These are phyloP conservation scores for Drosophila nigrodunni DNA, from an alignment of 1,140 invertebrate genomes.

Conservation along the genomic window DNA sequence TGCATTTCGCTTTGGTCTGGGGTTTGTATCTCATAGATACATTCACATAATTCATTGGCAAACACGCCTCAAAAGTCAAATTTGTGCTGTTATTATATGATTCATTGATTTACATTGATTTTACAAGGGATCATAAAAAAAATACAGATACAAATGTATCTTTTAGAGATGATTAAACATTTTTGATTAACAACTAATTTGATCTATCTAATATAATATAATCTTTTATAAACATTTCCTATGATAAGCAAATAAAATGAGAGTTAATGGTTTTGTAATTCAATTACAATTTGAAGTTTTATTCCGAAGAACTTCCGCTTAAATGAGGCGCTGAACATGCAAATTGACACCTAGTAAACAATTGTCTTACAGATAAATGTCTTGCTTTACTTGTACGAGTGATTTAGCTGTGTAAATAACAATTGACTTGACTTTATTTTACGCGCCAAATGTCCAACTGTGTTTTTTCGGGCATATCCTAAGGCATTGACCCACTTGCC, in stretches of 20 bases:
- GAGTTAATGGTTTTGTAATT: not conserved
- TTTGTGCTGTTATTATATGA: conserved; percentile 3
- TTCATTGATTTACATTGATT: conserved; percentile 12
- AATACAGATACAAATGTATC: too few relatives aligned
- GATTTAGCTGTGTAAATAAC: not conserved
- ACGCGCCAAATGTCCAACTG: conserved; percentile 49
- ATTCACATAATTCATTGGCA: conserved; percentile 67
- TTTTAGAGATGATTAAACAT: too few relatives aligned
- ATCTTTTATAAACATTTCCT: not conserved
- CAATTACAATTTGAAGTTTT: not conserved
- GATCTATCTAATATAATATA: too few relatives aligned
- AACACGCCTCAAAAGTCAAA: conserved; percentile 71
- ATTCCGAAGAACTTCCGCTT: not conserved
- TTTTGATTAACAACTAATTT: too few relatives aligned
- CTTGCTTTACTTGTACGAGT: not conserved
- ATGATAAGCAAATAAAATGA: not conserved
- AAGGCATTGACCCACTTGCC: conserved; percentile 35
- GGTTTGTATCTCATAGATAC: conserved; percentile 8
- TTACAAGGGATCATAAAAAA: not conserved
- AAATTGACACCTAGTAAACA: not conserved
- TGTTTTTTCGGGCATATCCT: conserved; percentile 34
- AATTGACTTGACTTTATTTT: conserved; percentile 3
- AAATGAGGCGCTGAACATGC: not conserved
- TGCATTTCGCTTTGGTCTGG: conserved; percentile 76
- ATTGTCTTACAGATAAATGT: not conserved